A percentile compares a stretch with the other conserved stretches of the same genome.
Evolutionary conservation across 2,797 vertebrate species (phyloP).

Genomic region (Margarornis squamiger): DNA sequence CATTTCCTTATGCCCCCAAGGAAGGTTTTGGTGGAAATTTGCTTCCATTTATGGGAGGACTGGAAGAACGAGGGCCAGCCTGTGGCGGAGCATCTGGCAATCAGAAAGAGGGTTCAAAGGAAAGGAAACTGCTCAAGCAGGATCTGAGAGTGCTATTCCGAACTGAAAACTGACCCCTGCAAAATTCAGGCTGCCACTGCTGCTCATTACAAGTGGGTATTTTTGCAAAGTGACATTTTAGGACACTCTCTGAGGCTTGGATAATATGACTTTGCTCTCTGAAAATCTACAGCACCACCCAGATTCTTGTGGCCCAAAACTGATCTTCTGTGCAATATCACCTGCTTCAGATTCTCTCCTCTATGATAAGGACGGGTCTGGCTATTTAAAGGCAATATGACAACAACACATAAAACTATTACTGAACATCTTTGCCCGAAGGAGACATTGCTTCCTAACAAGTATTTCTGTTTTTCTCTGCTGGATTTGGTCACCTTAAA

Average conservation of each 20-base stretch:
- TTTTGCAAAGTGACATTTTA: background rate
- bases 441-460: background rate
- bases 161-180: background rate
- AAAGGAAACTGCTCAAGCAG: conserved; percentile 9
- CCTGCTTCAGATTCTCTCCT: background rate
- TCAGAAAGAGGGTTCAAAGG: conserved; percentile 22
- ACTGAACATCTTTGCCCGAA: background rate
- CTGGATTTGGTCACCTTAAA: background rate
- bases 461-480: background rate
- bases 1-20: conserved; percentile 38
- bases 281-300: background rate
- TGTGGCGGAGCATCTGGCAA: conserved; percentile 42
- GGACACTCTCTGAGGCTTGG: background rate
- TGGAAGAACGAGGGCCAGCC: background rate
- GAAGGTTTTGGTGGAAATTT: conserved; percentile 45
- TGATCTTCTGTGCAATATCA: background rate
- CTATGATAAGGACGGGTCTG: background rate
- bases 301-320: background rate
- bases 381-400: background rate
- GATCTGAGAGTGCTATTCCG: background rate
- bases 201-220: background rate
- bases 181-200: background rate
- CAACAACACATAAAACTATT: background rate
- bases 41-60: conserved; percentile 5
- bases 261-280: background rate